A percentile compares a stretch with the other conserved stretches of the same genome.
phyloP scores from a whole-genome alignment of 2,797 vertebrate species.

The Varecia variegata region DNA sequence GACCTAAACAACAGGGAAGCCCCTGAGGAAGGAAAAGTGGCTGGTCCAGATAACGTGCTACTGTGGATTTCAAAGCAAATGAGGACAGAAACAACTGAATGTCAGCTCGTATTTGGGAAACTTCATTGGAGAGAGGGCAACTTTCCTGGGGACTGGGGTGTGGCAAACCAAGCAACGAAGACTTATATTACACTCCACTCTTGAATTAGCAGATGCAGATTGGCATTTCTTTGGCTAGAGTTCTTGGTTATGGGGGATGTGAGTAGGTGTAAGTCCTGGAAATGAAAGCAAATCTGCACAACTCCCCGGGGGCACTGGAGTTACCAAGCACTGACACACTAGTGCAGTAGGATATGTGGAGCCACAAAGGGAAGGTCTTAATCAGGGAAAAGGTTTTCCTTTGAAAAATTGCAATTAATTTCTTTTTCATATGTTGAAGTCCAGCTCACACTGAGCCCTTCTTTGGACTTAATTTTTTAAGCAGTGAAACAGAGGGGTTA shows the following conservation, averaged over 20 bases:
- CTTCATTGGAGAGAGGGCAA: background rate
- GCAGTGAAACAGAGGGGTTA: background rate
- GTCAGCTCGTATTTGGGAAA: background rate
- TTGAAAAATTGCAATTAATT: background rate
- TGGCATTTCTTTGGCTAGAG: background rate
- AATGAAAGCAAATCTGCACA: background rate
- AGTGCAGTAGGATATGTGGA: background rate
- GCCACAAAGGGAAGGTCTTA: background rate
- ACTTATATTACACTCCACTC: background rate
- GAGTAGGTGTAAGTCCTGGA: background rate
- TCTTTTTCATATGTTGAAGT: background rate
- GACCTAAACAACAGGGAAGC: slow-evolving; percentile 31
- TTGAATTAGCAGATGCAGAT: background rate
- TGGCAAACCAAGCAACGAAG: background rate
- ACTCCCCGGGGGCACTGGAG: background rate
- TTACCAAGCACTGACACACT: background rate
- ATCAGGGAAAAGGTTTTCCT: background rate
- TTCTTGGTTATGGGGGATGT: background rate
- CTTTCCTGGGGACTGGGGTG: background rate
- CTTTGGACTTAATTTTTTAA: background rate
- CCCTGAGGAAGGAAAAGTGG: slow-evolving; percentile 44
- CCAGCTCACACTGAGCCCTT: background rate
- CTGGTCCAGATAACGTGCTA: slow-evolving; percentile 29
- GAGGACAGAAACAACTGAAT: background rate
- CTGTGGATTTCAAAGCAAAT: slow-evolving; percentile 56